Conservation (phyloP, 2,888 invertebrate genomes). For the Limenitis camilla region DNA sequence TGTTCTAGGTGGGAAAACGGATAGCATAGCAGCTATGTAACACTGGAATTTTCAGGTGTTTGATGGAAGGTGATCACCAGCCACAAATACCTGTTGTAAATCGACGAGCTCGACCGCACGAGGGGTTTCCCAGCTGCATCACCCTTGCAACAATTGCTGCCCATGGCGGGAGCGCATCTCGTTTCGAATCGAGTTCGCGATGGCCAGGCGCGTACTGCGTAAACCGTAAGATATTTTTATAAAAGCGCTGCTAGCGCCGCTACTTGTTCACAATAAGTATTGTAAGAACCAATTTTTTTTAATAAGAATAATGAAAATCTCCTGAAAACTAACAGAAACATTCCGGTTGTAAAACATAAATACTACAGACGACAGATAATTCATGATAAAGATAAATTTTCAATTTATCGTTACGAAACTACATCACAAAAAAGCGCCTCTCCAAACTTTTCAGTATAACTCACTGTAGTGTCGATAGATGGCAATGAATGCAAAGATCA, state of each 20-base stretch:
- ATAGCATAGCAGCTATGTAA: slow-evolving; percentile 52
- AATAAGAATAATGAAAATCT: not conserved
- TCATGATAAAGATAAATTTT: too few species aligned
- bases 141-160: slow-evolving; percentile 76
- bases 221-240: slow-evolving; percentile 52
- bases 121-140: slow-evolving; percentile 64
- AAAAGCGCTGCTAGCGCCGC: slow-evolving; percentile 50
- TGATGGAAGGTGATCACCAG: slow-evolving; percentile 50
- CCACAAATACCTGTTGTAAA: slow-evolving; percentile 70
- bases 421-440: too few species aligned
- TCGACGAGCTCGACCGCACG: slow-evolving; percentile 62
- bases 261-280: slow-evolving; percentile 37
- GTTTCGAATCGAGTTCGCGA: slow-evolving; percentile 53
- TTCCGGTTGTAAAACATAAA: too few species aligned
- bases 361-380: too few species aligned
- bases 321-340: not conserved
- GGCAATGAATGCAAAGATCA: slow-evolving; percentile 24
- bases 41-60: slow-evolving; percentile 40
- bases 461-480: slow-evolving; percentile 24
- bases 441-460: too few species aligned
- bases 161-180: slow-evolving; percentile 68
- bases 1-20: slow-evolving; percentile 51
- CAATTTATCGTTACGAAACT: too few species aligned
- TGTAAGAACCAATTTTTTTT: not conserved
- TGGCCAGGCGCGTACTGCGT: slow-evolving; percentile 56